Evolutionary conservation across 2,888 invertebrate species (phyloP), one percentile per base, ranked within the genome.

Genomic region (Drymonia ruficornis): DNA sequence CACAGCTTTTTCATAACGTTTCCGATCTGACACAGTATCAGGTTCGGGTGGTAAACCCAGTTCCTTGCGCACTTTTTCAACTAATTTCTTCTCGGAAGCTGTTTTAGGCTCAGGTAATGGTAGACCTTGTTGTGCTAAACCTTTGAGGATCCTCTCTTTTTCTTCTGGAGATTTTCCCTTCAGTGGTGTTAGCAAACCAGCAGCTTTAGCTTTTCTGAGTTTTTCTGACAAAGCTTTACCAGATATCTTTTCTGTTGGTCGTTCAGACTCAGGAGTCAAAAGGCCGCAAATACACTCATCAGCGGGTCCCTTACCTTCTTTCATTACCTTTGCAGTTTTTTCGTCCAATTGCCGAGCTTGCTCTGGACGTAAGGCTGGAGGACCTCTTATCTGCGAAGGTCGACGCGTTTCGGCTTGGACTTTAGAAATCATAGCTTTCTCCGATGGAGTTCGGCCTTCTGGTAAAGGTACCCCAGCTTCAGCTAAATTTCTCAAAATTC

Each of bases 251-350:
- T n/a, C 36, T n/a, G 36, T 9, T 15, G 44, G 19, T 54, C 53
- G 62, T 54, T 65, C 65, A 13, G 59, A 56, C 59, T 73, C 73
- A 1, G 74, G 74, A 11, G 77, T 74, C 13, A 77, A 59, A 40
- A 74, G 56, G 48, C 61, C 60, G 59, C 75, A 73, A 49, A 80
- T 78, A 52, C 80, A 80, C 68, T 80, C 75, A 47, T 78, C 78
- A 43, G 67, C 71, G 9, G 78, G 76, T 0, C 78, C 79, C 61
- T 72, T 73, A 2, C 72, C 73, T 64, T 78, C 78, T 61, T 60
- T 75, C 29, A 76, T 70, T 1, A 61, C 46, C 63, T 78, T 77
- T n/a, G 70, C 67, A 0, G 76, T 74, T 63, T 65, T 59, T 19
- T 53, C 50, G 46, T 76, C 68, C 23, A 73, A 51, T 55, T 67